Evolutionary conservation across 2,888 invertebrate species (phyloP).

Genomic region (Therioaphis trifolii): DNA sequence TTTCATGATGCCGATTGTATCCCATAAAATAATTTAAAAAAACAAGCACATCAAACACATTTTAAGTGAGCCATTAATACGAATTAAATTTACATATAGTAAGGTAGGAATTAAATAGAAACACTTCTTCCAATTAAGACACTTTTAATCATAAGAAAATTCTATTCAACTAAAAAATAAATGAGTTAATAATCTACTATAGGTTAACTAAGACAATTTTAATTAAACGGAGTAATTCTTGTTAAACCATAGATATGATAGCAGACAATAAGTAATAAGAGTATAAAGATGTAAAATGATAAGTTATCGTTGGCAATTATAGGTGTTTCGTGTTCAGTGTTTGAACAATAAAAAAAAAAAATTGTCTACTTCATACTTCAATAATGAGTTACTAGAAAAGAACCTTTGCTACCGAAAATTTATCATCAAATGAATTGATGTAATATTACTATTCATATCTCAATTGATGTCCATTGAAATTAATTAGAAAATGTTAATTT

Average conservation of each 20-base stretch:
- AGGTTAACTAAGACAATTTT: constrained; percentile 45
- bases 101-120: not conserved
- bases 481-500: constrained; percentile 27
- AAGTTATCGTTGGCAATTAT: constrained; percentile 30
- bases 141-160: constrained; percentile 20
- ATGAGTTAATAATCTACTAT: constrained; percentile 32
- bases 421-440: not conserved
- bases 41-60: not conserved
- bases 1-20: not conserved
- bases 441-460: not conserved
- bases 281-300: constrained; percentile 42
- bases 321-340: not conserved
- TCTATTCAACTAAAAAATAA: constrained; percentile 10
- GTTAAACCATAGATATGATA: constrained; percentile 35
- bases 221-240: constrained; percentile 27
- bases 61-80: constrained; percentile 14
- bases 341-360: not conserved
- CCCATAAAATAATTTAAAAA: not conserved
- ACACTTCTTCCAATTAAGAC: constrained; percentile 32
- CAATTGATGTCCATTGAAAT: constrained; percentile 16
- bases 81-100: constrained; percentile 3
- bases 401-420: constrained; percentile 15
- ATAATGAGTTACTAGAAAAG: not conserved
- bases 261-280: constrained; percentile 18
- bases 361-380: constrained; percentile 9